Evolutionary conservation across 1,140 invertebrate genomes (phyloP), one percentile per base, ranked within the genome.

Genomic region (Trypoxylus dichotomus): DNA sequence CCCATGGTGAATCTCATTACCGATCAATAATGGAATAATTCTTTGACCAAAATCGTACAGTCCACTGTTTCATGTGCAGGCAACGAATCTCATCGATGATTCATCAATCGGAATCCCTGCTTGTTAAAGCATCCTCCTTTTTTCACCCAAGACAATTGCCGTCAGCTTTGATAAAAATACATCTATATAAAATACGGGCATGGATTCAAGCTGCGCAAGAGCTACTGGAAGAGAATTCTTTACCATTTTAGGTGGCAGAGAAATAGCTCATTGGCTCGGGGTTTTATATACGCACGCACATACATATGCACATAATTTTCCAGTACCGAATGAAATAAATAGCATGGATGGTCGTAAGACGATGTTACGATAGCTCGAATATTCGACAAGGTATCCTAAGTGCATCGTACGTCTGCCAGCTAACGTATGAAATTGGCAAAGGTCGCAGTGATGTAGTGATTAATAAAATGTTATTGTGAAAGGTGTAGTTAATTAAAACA

Each of bases 161-260:
- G 60, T 68, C 60, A 29, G 60, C 19, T 68, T 29, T 68, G 60
- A 68, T 68, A 68, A 68, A 68, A 68, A 68, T 68, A 68, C 60
- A 24, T 68, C 60, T 68, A 29, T 68, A 68, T 68, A 68, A 68
- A 68, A 68, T 27, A 68, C 60, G 24, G 6, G n/a, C 13, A 11
- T 68, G 60, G 21, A 68, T 68, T 68, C 25, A 68, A 68, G 27
- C 47, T 25, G 60, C 2, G 60, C 24, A 27, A 68, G 60, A 13
- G 60, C 60, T 68, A 68, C 60, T 68, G 60, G 21, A 19, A 11
- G 24, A 27, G 60, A 27, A 68, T 68, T 68, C 60, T 68, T 68
- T 68, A 68, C 60, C 60, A 68, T 68, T 68, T 68, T 68, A 68
- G 60, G 60, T 68, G 60, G 25, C 60, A 68, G 21, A 5, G 60